These are phyloP conservation scores for Lanistes nyassanus DNA, from an alignment of 1,140 invertebrate species.

Conservation along the genomic window DNA sequence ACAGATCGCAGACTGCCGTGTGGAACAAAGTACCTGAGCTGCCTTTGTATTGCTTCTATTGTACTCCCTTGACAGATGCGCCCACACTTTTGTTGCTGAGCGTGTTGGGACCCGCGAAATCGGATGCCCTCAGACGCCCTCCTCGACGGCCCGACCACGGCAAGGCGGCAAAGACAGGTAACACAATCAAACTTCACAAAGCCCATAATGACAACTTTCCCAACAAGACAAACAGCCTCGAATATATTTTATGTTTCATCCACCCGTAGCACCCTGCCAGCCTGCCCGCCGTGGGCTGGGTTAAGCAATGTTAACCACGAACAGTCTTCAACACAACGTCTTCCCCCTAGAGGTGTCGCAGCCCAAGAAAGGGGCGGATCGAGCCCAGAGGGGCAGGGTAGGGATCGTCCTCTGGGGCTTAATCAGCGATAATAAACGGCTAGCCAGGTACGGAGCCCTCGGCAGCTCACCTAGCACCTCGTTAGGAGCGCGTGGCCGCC, in stretches of 20 bases:
- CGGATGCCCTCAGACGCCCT: neutral
- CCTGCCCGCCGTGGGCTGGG: neutral
- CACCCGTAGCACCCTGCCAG: neutral
- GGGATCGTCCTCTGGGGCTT: neutral
- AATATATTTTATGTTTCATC: neutral
- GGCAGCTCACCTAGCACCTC: neutral
- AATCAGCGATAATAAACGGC: conserved; percentile 10
- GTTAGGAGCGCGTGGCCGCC: conserved; percentile 4
- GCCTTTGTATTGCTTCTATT: neutral
- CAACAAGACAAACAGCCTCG: neutral
- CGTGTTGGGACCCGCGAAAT: neutral
- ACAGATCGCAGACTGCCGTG: neutral
- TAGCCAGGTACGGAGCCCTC: neutral
- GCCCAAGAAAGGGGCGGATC: neutral
- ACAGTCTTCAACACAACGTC: too few species aligned
- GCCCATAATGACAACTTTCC: conserved; percentile 4
- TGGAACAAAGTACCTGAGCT: neutral
- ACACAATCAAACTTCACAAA: conserved; percentile 5
- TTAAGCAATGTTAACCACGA: too few species aligned
- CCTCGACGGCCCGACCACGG: neutral
- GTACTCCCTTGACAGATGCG: conserved; percentile 1
- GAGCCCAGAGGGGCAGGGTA: neutral
- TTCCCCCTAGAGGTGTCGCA: too few species aligned
- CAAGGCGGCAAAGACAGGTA: neutral
- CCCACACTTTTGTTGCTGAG: conserved; percentile 2